These are phyloP conservation scores for Monochamus saltuarius DNA, from an alignment of 1,140 invertebrate species.

Conservation along the genomic window DNA sequence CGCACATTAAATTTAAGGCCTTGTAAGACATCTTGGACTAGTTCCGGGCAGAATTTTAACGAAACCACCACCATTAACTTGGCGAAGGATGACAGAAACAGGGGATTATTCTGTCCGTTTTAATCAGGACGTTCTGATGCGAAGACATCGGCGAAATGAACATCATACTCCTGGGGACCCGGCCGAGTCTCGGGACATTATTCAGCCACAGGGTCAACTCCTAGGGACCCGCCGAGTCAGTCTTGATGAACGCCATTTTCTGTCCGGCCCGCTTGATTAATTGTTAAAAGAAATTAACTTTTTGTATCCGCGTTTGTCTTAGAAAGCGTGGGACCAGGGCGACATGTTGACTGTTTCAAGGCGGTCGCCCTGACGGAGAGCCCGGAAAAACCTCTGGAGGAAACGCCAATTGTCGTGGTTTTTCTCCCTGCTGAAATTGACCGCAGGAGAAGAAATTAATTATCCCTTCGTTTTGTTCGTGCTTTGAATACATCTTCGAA, in stretches of 20 bases:
- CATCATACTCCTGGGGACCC: conserved; percentile 17
- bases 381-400: no score
- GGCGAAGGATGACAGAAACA: conserved; percentile 23
- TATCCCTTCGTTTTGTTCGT: no score
- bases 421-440: no score
- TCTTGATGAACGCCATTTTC: conserved; percentile 1
- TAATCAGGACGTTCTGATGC: conserved; percentile 27
- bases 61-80: conserved; percentile 21
- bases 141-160: conserved; percentile 25
- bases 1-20: no score
- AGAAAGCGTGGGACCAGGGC: no score
- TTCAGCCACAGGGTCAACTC: conserved; percentile 22
- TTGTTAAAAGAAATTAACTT: conserved; percentile 1
- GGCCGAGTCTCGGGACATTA: conserved; percentile 21
- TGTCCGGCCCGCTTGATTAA: not conserved
- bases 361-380: no score
- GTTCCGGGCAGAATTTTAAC: conserved; percentile 15
- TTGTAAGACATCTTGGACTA: no score
- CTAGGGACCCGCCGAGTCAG: not conserved
- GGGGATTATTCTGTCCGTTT: conserved; percentile 27
- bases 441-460: no score
- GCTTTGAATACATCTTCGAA: no score
- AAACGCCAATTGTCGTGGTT: no score
- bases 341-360: no score
- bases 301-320: no score